Percentiles rank a stretch among this genome's conserved stretches.
These are phyloP conservation scores for Macrobrachium rosenbergii DNA, from an alignment of 1,140 invertebrate genomes.

Conservation along the genomic window DNA sequence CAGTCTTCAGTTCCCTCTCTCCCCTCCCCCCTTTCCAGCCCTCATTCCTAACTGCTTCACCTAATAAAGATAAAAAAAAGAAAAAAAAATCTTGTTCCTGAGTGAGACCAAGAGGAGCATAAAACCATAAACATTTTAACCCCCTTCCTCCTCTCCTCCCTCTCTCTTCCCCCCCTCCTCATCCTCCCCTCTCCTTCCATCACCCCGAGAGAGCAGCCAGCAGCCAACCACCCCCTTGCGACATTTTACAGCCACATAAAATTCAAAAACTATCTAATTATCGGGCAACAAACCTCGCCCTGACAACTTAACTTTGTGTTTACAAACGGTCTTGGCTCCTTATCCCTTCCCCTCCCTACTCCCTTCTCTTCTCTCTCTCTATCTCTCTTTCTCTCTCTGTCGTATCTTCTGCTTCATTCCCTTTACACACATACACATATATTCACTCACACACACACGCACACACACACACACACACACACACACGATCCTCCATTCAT, in stretches of 20 bases:
- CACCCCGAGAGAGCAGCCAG: constrained; percentile 19
- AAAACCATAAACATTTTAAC: too few species aligned
- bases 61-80: too few species aligned
- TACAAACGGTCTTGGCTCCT: constrained; percentile 4
- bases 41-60: too few species aligned
- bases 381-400: constrained; percentile 4
- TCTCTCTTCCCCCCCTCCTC: constrained; percentile 1
- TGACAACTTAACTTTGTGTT: constrained; percentile 55
- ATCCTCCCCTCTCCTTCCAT: constrained; percentile 44
- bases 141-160: background rate
- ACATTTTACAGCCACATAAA: constrained; percentile 62
- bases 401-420: constrained; percentile 21
- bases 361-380: constrained; percentile 3
- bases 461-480: background rate
- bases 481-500: constrained; percentile 61
- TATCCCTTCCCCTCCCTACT: background rate
- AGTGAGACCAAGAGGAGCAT: too few species aligned
- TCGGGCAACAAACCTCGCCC: constrained; percentile 51
- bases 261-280: constrained; percentile 61
- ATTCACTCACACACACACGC: background rate
- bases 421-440: constrained; percentile 7
- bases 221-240: constrained; percentile 57
- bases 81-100: too few species aligned
- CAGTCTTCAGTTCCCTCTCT: too few species aligned
- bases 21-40: too few species aligned